Evolutionary conservation across 1,140 invertebrate genomes (phyloP).

Genomic region (Drosophila pseudoobscura): DNA sequence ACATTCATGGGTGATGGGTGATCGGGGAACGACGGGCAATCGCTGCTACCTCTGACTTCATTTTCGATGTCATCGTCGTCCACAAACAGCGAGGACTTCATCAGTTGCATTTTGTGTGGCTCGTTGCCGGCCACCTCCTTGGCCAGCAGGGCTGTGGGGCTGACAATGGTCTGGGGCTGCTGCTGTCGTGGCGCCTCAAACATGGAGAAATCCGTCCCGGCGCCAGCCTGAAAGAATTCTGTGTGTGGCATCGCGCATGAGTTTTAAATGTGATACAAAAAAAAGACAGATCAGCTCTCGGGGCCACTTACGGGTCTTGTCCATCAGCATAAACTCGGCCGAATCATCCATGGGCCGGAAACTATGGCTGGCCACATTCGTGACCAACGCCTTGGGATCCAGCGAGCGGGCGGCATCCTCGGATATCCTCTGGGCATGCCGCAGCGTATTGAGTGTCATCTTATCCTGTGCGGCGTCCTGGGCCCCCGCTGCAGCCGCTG

Average conservation of each 20-base stretch:
- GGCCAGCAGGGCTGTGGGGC: conserved; percentile 86
- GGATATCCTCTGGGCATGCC: conserved; percentile 62
- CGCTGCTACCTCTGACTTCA: conserved; percentile 29
- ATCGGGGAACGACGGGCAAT: too few relatives aligned
- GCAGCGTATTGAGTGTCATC: conserved; percentile 58
- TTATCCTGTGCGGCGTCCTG: conserved; percentile 33
- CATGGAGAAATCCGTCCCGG: conserved; percentile 62
- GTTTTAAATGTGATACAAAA: too few relatives aligned
- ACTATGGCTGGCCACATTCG: conserved; percentile 26
- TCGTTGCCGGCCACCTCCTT: conserved; percentile 85
- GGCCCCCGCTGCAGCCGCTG: not conserved
- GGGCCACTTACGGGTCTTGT: conserved; percentile 65
- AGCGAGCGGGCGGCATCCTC: conserved; percentile 66
- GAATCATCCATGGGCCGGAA: conserved; percentile 72
- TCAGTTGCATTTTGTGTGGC: conserved; percentile 89
- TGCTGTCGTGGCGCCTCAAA: conserved; percentile 47
- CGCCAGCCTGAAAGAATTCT: conserved; percentile 74
- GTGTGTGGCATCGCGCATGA: not conserved
- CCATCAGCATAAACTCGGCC: conserved; percentile 68
- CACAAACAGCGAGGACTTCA: conserved; percentile 91
- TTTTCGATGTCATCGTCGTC: conserved; percentile 59
- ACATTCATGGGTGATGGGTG: not conserved
- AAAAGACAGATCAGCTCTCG: not conserved
- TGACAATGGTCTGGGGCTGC: conserved; percentile 46
- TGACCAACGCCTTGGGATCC: conserved; percentile 58